Percentiles rank a stretch among this genome's conserved stretches.
Conservation (phyloP, 2,888 invertebrate species). For the Kuschelorhynchus macadamiae region DNA sequence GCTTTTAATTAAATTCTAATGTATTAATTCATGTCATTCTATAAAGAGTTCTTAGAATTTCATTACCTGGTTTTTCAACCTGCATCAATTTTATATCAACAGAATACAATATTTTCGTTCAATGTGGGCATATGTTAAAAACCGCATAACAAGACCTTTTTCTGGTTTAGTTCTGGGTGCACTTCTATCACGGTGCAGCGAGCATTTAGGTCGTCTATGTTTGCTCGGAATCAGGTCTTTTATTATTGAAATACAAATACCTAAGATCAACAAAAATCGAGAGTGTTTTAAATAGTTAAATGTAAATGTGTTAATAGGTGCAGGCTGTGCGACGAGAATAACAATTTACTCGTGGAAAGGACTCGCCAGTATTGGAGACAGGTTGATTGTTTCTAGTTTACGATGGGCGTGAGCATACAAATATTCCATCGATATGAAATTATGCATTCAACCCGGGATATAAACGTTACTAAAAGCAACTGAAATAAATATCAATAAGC, state of each 20-base stretch:
- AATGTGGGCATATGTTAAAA: constrained; percentile 17
- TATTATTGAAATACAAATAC: constrained; percentile 23
- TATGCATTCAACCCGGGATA: neutral
- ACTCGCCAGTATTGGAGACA: constrained; percentile 20
- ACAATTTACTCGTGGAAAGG: constrained; percentile 15
- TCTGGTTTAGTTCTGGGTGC: constrained; percentile 23
- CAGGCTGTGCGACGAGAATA: constrained; percentile 21
- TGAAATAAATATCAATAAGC: constrained; percentile 2
- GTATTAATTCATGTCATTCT: too few species aligned
- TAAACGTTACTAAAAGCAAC: neutral
- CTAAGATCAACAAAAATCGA: constrained; percentile 34
- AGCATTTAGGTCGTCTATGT: constrained; percentile 22
- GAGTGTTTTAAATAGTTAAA: constrained; percentile 32
- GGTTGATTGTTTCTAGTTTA: constrained; percentile 21
- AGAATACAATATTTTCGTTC: too few species aligned
- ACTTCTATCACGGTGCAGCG: constrained; percentile 23
- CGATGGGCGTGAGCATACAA: constrained; percentile 13
- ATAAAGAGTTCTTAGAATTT: too few species aligned
- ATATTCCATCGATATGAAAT: neutral
- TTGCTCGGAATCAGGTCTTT: constrained; percentile 25
- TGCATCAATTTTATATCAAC: too few species aligned
- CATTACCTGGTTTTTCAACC: too few species aligned
- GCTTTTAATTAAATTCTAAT: too few species aligned
- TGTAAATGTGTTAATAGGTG: constrained; percentile 37
- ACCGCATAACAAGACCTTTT: constrained; percentile 23